phyloP scores from a whole-genome alignment of 64 coral and sea anemone genomes.

The Stichodactyla mertensii region DNA sequence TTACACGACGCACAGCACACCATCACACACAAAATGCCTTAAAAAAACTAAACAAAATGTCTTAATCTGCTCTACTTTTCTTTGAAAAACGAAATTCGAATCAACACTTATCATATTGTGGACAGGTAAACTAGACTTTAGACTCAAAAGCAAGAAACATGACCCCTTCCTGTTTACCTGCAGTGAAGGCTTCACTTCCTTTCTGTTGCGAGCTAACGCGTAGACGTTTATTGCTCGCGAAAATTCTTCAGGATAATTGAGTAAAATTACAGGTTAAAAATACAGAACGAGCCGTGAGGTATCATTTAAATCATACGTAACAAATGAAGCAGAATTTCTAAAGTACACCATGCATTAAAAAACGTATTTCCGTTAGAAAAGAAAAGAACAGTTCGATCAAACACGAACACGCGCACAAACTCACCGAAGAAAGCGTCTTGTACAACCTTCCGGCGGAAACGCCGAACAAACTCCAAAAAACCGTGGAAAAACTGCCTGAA shows the following conservation, averaged over 20 bases:
- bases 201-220: neutral
- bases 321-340: neutral
- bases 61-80: neutral
- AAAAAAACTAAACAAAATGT: neutral
- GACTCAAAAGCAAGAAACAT: neutral
- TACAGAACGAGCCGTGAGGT: neutral
- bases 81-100: neutral
- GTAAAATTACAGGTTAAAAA: neutral
- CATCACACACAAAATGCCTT: neutral
- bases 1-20: neutral
- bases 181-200: neutral
- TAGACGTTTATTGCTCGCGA: neutral
- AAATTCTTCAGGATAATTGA: neutral
- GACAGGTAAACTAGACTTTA: neutral
- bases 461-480: slow-evolving; percentile 5
- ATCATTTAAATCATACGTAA: neutral
- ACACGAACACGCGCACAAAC: slow-evolving; percentile 18
- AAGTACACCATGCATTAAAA: neutral
- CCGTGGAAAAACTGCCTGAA: neutral
- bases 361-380: slow-evolving; percentile 18
- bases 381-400: slow-evolving; percentile 9
- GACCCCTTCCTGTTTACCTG: slow-evolving; percentile 8
- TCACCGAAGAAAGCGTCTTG: slow-evolving; percentile 41
- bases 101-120: neutral
- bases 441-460: slow-evolving; percentile 91